Evolutionary conservation across 2,113 vertebrate species (phyloP).

Genomic region (Cisticola juncidis): DNA sequence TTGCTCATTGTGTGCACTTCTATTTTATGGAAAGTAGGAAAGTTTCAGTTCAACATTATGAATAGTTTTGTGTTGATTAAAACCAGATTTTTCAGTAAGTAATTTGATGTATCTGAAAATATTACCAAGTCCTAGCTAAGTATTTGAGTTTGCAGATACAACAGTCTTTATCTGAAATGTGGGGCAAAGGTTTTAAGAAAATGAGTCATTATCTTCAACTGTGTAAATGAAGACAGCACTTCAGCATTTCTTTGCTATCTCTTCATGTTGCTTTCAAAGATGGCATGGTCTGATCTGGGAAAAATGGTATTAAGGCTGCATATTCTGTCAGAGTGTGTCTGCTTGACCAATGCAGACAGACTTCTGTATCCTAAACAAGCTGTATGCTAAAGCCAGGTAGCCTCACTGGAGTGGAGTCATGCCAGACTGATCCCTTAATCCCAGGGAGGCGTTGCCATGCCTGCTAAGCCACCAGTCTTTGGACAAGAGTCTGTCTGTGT

Average conservation of each 20-base stretch:
- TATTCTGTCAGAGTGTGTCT: not conserved
- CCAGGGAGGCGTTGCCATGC: fast-evolving
- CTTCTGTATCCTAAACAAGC: not conserved
- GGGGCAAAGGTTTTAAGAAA: not conserved
- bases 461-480: not conserved
- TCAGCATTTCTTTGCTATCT: not conserved
- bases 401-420: not conserved
- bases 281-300: not conserved
- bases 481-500: not conserved
- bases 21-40: not conserved
- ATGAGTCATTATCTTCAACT: not conserved
- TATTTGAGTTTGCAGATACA: not conserved
- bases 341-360: not conserved
- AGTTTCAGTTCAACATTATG: not conserved
- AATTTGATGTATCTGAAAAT: not conserved
- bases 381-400: not conserved
- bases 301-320: not conserved
- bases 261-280: not conserved
- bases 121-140: not conserved
- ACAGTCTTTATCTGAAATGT: not conserved
- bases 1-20: not conserved
- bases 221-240: not conserved
- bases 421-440: not conserved
- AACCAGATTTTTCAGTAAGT: not conserved
- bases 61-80: not conserved